A percentile compares a stretch with the other conserved stretches of the same genome.
Evolutionary conservation across 1,140 invertebrate genomes (phyloP).

Genomic region (Lepeophtheirus salmonis): DNA sequence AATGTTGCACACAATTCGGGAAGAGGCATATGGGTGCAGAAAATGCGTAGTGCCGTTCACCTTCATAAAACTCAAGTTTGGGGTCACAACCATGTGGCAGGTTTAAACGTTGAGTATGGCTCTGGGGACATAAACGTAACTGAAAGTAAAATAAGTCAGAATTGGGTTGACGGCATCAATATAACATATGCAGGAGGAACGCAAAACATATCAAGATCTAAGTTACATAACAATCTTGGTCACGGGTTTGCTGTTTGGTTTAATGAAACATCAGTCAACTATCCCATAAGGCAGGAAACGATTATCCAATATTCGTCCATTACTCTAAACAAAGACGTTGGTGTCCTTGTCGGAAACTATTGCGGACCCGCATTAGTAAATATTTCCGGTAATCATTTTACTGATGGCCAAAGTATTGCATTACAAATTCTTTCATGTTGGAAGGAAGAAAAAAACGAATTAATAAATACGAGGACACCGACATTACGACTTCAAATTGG

Average conservation of each 20-base stretch:
- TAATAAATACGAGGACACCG: not conserved
- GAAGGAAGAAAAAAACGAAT: conserved; percentile 25
- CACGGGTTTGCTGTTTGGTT: conserved; percentile 69
- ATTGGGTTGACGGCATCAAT: conserved; percentile 48
- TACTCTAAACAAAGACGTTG: conserved; percentile 57
- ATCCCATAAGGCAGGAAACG: conserved; percentile 58
- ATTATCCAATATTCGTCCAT: conserved; percentile 68
- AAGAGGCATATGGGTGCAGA: conserved; percentile 67
- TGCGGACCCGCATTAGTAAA: conserved; percentile 45
- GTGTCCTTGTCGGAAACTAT: conserved; percentile 46
- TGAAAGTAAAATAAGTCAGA: conserved; percentile 64
- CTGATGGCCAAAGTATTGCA: conserved; percentile 48
- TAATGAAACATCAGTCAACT: conserved; percentile 63
- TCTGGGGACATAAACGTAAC: conserved; percentile 84
- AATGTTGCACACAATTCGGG: conserved; percentile 73
- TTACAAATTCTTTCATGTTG: conserved; percentile 60
- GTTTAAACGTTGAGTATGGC: conserved; percentile 61
- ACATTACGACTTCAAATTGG: conserved; percentile 51
- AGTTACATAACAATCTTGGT: conserved; percentile 48
- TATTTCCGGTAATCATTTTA: conserved; percentile 64
- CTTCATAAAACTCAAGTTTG: conserved; percentile 59
- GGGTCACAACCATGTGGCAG: conserved; percentile 66
- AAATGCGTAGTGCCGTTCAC: conserved; percentile 55
- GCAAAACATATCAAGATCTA: conserved; percentile 59
- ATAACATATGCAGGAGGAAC: conserved; percentile 67